phyloP scores from a whole-genome alignment of 2,113 vertebrate species.

The Arenaria interpres region DNA sequence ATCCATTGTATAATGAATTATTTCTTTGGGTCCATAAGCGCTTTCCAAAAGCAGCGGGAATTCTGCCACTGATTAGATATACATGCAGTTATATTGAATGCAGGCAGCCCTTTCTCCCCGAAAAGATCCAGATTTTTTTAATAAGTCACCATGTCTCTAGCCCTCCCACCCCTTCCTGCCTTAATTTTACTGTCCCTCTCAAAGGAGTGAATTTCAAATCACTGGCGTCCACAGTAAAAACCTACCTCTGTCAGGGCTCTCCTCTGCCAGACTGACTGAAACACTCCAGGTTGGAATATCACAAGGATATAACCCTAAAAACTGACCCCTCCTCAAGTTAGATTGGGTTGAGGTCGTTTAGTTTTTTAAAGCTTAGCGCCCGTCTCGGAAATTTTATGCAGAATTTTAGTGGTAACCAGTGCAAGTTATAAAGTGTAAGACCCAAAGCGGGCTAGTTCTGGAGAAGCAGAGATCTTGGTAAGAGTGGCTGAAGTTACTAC shows the following conservation, averaged over 20 bases:
- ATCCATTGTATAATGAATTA: neutral
- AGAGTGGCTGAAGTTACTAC: neutral
- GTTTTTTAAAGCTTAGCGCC: neutral
- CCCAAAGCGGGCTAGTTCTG: neutral
- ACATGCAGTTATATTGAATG: neutral
- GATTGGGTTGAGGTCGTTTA: neutral
- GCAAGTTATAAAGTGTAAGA: rapidly evolving
- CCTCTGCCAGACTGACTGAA: neutral
- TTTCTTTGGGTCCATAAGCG: neutral
- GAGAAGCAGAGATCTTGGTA: neutral
- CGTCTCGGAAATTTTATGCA: neutral
- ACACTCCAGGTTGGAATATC: neutral
- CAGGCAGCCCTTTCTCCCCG: neutral
- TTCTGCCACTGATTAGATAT: neutral
- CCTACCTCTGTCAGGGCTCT: neutral
- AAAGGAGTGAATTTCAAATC: neutral
- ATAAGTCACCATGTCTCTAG: neutral
- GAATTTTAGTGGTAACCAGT: neutral
- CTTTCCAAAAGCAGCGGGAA: neutral
- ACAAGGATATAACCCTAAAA: neutral
- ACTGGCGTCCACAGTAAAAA: neutral
- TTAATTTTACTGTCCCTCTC: neutral
- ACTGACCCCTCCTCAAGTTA: neutral
- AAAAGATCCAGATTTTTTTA: neutral
- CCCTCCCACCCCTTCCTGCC: neutral